Evolutionary conservation across 2,797 vertebrate genomes (phyloP).

Genomic region (Squalus acanthias): DNA sequence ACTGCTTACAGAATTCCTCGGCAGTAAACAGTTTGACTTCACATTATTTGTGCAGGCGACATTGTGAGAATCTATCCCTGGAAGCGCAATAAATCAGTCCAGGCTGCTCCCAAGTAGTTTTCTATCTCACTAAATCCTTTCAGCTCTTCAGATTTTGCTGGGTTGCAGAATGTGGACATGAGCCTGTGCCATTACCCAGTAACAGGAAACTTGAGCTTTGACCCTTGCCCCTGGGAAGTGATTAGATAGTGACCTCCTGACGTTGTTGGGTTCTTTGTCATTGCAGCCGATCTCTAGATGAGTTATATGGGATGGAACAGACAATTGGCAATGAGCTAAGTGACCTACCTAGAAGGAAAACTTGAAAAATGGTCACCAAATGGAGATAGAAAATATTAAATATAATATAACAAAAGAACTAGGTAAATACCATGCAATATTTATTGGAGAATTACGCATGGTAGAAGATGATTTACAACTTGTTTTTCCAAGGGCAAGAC

Average conservation of each 20-base stretch:
- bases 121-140: not conserved
- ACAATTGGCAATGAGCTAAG: not conserved
- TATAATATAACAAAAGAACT: not conserved
- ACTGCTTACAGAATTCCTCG: not conserved
- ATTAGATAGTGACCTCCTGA: not conserved
- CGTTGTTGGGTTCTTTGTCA: not conserved
- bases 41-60: not conserved
- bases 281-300: not conserved
- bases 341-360: not conserved
- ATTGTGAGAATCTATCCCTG: not conserved
- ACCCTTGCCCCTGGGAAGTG: not conserved
- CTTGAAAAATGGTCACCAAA: not conserved
- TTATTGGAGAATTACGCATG: not conserved
- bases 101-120: not conserved
- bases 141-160: not conserved
- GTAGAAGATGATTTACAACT: not conserved
- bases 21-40: not conserved
- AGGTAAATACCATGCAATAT: not conserved
- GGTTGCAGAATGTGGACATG: not conserved
- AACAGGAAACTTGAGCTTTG: not conserved
- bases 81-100: not conserved
- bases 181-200: not conserved
- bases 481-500: not conserved
- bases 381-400: not conserved
- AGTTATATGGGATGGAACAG: not conserved